These are phyloP conservation scores for Passer domesticus DNA, from an alignment of 2,113 vertebrate genomes.

Conservation along the genomic window DNA sequence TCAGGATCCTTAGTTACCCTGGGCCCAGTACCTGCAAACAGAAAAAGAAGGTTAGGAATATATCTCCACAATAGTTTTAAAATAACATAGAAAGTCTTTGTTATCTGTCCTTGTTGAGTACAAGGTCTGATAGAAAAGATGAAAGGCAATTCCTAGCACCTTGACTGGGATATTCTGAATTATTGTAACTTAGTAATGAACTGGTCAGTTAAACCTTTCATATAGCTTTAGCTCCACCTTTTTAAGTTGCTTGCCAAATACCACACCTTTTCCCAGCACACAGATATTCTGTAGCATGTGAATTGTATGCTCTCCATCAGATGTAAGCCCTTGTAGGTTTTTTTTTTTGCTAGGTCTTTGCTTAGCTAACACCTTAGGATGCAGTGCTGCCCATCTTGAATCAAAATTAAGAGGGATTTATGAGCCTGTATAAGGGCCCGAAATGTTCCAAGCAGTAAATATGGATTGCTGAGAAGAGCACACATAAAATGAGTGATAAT, in stretches of 20 bases:
- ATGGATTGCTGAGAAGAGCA: not conserved
- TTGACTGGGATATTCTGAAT: not conserved
- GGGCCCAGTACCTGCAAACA: not conserved
- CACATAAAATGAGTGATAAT: not conserved
- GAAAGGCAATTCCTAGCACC: not conserved
- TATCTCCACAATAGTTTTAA: not conserved
- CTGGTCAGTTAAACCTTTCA: not conserved
- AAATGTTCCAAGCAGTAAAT: slow-evolving; percentile 31
- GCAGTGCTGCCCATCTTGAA: not conserved
- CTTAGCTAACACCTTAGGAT: not conserved
- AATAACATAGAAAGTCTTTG: not conserved
- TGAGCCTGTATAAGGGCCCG: not conserved
- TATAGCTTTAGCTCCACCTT: not conserved
- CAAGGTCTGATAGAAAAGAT: not conserved
- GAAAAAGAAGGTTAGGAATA: not conserved
- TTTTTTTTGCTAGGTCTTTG: not conserved
- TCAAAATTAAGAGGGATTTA: slow-evolving; percentile 32
- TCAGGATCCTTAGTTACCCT: not conserved
- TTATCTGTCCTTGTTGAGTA: not conserved
- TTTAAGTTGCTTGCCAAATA: not conserved
- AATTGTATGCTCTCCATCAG: not conserved
- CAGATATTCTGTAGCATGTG: not conserved
- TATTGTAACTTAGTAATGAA: not conserved
- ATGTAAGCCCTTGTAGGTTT: not conserved
- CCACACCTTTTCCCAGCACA: not conserved